phyloP scores from a whole-genome alignment of 2,113 vertebrate species.

The Columba livia region DNA sequence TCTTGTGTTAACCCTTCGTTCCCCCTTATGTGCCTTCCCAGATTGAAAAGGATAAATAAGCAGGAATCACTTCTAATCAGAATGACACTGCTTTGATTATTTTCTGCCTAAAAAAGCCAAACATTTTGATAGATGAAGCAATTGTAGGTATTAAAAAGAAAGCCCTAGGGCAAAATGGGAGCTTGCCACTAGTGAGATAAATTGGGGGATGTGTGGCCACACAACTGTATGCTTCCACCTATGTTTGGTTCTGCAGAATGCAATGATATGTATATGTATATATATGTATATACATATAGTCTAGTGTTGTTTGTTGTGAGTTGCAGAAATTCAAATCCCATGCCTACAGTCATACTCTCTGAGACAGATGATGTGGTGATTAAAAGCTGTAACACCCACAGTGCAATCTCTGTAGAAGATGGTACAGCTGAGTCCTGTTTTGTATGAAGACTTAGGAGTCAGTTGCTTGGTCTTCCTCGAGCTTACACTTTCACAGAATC shows the following conservation, averaged over 20 bases:
- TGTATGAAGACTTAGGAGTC: not conserved
- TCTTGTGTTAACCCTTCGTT: not conserved
- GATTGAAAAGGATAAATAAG: not conserved
- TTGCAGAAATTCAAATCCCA: not conserved
- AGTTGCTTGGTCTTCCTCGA: not conserved
- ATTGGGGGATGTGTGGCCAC: not conserved
- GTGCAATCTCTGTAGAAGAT: not conserved
- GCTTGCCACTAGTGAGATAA: not conserved
- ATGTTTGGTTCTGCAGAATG: not conserved
- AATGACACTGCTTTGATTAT: not conserved
- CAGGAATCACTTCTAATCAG: not conserved
- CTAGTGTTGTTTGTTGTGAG: not conserved
- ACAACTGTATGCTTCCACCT: not conserved
- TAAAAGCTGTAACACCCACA: not conserved
- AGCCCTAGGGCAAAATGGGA: not conserved
- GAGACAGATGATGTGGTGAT: not conserved
- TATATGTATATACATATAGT: too few relatives aligned
- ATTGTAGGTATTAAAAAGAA: not conserved
- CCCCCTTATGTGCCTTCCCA: not conserved
- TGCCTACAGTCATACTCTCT: not conserved
- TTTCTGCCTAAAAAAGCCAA: not conserved
- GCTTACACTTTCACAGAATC: not conserved
- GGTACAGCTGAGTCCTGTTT: not conserved
- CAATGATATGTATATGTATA: not conserved
- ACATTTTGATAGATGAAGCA: not conserved